Base-by-base conservation (phyloP, 2,113 vertebrate species). In the Calidris pygmaea region DNA sequence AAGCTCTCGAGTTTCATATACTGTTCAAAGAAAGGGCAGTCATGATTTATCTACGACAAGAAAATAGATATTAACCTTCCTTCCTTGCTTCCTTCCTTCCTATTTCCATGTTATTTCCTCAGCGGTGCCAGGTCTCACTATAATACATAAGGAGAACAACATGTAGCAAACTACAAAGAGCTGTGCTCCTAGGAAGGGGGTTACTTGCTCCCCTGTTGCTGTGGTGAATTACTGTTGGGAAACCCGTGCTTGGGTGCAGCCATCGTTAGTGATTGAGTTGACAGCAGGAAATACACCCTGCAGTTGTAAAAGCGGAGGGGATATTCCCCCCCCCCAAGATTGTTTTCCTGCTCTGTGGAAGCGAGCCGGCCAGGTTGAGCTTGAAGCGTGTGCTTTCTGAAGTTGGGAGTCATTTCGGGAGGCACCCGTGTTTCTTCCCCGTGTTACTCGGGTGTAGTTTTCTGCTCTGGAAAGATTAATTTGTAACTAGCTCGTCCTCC, bases 1-100 rank as follows among this genome's bases (percentile, higher is more conserved):
- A 93, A 96, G 93, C 85, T 90, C 88, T 92, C 93, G 65, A 84
- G 82, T 93, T 95, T 88, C 92, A 88, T 87, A 93, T 19, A 21
- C 78, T 37, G 67, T 82, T 90, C 82, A 95, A 90, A 89, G 78
- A 80, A 75, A 55, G 32, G 23, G 63, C 65, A 53, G 47, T 73
- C 52, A 22, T 86, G 93, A 86, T 93, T 95, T 92, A 95, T 80
- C 63, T 55, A 37, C 12, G 5, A 34, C 39, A 55, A 85, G 45
- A 77, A 94, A 80, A 80, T 20, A 84, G 50, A 53, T 80, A 35
- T 37, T 58, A 53, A 20, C 26, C 52, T 70, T 55, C 34, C 65
- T 34, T 60, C 34, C 53, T 45, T 29, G 24, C 67, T 37, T 47
- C 24, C 47, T 41, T 56, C 55, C 41, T 63, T 68, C 52, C 14